Evolutionary conservation across 2,797 vertebrate species (phyloP).

Genomic region (Eulemur albifrons): DNA sequence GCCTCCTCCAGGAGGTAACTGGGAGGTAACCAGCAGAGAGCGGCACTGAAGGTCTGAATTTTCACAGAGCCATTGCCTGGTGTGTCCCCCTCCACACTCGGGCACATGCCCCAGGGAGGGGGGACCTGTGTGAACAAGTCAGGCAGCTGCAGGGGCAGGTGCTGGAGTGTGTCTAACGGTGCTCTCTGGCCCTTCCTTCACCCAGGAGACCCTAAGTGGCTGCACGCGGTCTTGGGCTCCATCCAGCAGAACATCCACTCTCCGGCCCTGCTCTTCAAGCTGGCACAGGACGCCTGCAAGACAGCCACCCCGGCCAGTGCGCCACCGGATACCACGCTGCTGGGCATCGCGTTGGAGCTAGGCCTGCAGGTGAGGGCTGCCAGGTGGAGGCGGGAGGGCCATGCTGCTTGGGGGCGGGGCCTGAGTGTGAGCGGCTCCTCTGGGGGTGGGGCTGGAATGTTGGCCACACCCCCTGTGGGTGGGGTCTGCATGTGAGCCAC

Average conservation of each 20-base stretch:
- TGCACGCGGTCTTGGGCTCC: constrained; percentile 81
- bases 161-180: neutral
- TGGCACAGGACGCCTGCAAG: constrained; percentile 84
- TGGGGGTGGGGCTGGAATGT: too few relatives aligned
- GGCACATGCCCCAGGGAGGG: neutral
- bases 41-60: too few relatives aligned
- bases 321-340: constrained; percentile 77
- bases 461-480: too few relatives aligned
- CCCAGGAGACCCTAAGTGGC: constrained; percentile 83
- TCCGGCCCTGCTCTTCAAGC: constrained; percentile 82
- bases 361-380: constrained; percentile 78
- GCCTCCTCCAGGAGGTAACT: neutral
- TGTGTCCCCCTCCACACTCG: neutral
- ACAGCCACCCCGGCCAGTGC: constrained; percentile 79
- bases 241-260: constrained; percentile 85
- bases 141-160: neutral
- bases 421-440: neutral
- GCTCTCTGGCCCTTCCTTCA: neutral
- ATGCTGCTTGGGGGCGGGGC: accelerated
- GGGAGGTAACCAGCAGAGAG: neutral
- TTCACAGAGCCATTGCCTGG: neutral
- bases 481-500: neutral
- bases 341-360: constrained; percentile 83
- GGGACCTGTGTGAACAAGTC: neutral
- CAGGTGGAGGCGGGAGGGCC: accelerated